Evolutionary conservation across 2,888 invertebrate species (phyloP).

Genomic region (Cordilura impudica): DNA sequence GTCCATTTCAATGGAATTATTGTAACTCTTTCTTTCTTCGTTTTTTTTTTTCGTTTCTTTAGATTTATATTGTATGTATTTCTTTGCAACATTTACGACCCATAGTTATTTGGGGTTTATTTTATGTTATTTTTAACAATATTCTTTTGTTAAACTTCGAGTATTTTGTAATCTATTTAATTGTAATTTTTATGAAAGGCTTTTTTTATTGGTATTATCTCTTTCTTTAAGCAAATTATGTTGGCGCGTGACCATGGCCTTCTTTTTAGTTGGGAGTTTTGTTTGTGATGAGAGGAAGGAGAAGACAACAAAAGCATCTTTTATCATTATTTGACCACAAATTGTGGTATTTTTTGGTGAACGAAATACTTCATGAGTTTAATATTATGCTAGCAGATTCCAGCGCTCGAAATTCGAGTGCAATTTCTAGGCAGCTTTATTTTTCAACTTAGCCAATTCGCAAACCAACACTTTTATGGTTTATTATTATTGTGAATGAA

Average conservation of each 20-base stretch:
- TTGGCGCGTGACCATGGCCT: conserved; percentile 47
- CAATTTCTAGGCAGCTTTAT: too few species aligned
- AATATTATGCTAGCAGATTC: too few species aligned
- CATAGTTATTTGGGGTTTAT: not conserved
- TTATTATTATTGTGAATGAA: too few species aligned
- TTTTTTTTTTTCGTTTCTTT: not conserved
- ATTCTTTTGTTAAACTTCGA: conserved; percentile 32
- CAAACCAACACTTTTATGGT: too few species aligned
- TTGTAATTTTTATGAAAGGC: conserved; percentile 14
- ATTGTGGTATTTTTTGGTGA: not conserved
- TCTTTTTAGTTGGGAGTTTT: not conserved
- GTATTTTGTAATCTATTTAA: conserved; percentile 24
- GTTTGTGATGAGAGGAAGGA: not conserved
- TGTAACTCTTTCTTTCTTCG: conserved; percentile 1
- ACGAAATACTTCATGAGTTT: too few species aligned
- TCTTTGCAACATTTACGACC: not conserved
- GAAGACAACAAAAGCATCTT: not conserved
- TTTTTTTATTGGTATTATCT: conserved; percentile 1
- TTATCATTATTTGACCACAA: conserved; percentile 4
- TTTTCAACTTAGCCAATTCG: too few species aligned
- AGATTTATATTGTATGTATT: conserved; percentile 13
- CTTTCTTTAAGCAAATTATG: not conserved
- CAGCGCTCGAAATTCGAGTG: too few species aligned
- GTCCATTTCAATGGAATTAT: conserved; percentile 19
- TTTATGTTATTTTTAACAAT: conserved; percentile 1